Evolutionary conservation across 2,888 invertebrate genomes (phyloP), one percentile per base, ranked within the genome.

Genomic region (Conistra vaccinii): DNA sequence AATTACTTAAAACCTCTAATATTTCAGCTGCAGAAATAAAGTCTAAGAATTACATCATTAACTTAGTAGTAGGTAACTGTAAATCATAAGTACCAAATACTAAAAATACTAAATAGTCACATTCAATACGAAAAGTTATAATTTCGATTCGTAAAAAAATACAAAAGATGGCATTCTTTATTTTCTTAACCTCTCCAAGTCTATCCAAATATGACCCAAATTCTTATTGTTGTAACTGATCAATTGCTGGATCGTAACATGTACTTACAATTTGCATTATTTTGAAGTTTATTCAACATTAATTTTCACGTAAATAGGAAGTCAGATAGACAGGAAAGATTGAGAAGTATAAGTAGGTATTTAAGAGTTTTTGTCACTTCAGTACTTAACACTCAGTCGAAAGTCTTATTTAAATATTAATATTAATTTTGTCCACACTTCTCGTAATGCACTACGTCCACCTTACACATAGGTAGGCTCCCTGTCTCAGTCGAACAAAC

Each of bases 401-500:
- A 84, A 85, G 80, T 84, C 72, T 74, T 78, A 72, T 62, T 76
- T 65, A 72, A 66, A 72, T 62, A 63, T 60, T 76, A 84, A 48
- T 68, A 62, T 80, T 55, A 61, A 68, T 26, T 61, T 71, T 57
- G 65, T 85, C 62, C 73, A 72, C 84, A 80, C 72, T 76, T 66
- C 32, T 62, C 35, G 60, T 45, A 29, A 42, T 65, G n/a, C 67
- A 48, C 55, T 48, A 73, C 76, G 60, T 74, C 58, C 78, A 77
- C 80, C 67, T 85, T 83, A 88, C 62, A 84, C 83, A 60, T 81
- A 82, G 62, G 87, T 69, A 42, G 85, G 80, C 67, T 73, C 69
- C 72, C 69, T 73, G 68, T 78, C 87, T 96, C 93, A 97, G 91
- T 97, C 97, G 85, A 97, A 97, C 69, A 97, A 89, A 88, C 97